A percentile compares a stretch with the other conserved stretches of the same genome.
These are phyloP conservation scores for Misgurnus mizolepis DNA, from an alignment of 2,113 vertebrate genomes.

Conservation along the genomic window DNA sequence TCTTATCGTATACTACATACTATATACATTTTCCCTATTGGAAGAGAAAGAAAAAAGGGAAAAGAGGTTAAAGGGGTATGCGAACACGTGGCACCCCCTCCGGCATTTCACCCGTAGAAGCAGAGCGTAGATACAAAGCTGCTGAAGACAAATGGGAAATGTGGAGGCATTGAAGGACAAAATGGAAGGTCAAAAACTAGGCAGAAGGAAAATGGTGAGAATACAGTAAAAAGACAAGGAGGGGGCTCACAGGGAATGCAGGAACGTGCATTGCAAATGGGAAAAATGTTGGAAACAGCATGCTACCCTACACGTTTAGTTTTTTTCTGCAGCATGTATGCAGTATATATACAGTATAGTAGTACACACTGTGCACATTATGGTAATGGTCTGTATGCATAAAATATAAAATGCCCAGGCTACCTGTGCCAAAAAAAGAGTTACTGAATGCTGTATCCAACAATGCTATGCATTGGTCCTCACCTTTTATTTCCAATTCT, in stretches of 20 bases:
- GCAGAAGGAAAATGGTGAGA: background rate
- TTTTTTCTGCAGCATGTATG: no score
- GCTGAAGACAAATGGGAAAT: background rate
- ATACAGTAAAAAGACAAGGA: slow-evolving; percentile 1
- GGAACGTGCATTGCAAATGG: background rate
- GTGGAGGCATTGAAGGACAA: slow-evolving; percentile 23
- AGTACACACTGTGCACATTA: background rate
- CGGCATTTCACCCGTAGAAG: background rate
- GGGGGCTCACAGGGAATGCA: background rate
- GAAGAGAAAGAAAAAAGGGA: background rate
- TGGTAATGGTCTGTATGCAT: no score
- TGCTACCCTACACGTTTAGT: no score
- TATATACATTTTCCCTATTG: background rate
- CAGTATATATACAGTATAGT: no score
- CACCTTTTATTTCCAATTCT: no score
- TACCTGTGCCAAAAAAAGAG: no score
- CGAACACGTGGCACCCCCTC: background rate
- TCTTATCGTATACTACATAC: background rate
- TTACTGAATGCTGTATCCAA: no score
- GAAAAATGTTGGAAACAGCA: background rate
- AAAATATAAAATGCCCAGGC: no score
- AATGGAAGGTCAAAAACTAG: slow-evolving; percentile 46
- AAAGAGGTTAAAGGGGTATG: background rate
- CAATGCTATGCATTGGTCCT: no score
- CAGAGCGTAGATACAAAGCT: background rate